Percentiles rank a stretch among this genome's conserved stretches.
Evolutionary conservation across 2,888 invertebrate species (phyloP).

Genomic region (Ichneumoninae sp.): DNA sequence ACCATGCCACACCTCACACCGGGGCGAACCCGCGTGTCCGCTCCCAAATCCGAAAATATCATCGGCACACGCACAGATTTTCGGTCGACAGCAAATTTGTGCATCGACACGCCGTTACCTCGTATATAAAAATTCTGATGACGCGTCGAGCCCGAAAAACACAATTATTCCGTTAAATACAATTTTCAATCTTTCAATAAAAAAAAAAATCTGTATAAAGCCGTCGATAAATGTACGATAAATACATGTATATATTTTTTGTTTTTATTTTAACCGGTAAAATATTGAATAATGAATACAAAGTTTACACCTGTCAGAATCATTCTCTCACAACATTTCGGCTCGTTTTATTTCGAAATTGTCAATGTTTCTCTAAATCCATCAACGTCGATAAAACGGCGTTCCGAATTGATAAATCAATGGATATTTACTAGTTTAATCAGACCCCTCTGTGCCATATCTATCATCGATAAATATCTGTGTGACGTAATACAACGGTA

Average conservation of each 20-base stretch:
- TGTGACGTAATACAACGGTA: conserved; percentile 47
- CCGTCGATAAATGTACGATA: conserved; percentile 1
- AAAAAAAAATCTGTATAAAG: conserved; percentile 41
- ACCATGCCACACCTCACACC: conserved; percentile 11
- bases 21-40: neutral
- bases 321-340: neutral
- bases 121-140: conserved; percentile 43
- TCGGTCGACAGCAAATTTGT: conserved; percentile 55
- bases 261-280: neutral
- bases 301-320: neutral
- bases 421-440: conserved; percentile 49
- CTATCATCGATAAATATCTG: conserved; percentile 45
- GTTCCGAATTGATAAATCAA: conserved; percentile 28
- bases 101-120: conserved; percentile 29
- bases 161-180: conserved; percentile 14
- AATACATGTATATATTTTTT: no score
- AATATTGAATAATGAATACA: neutral
- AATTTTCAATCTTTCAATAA: conserved; percentile 38
- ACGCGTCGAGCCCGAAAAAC: conserved; percentile 11
- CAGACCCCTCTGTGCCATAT: conserved; percentile 49
- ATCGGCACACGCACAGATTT: conserved; percentile 56
- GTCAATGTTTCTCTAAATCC: neutral
- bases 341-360: neutral
- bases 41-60: conserved; percentile 52
- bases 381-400: neutral